phyloP scores from a whole-genome alignment of 2,888 invertebrate genomes.

The Drosophila hamatofila region DNA sequence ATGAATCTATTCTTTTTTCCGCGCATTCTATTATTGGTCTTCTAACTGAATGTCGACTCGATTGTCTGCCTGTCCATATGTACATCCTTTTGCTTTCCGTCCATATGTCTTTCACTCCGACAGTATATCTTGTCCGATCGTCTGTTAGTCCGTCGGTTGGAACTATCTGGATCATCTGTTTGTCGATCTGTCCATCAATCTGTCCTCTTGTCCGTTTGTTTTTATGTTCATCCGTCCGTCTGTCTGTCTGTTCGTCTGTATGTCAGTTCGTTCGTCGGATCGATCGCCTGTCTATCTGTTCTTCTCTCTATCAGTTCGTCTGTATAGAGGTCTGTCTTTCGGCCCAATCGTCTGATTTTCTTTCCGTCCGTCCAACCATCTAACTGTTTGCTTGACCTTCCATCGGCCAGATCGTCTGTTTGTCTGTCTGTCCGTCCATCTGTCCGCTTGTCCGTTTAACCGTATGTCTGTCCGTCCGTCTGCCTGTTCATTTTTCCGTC shows the following conservation, averaged over 20 bases:
- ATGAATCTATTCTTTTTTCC: too few relatives aligned
- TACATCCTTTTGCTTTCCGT: neutral
- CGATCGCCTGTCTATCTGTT: neutral
- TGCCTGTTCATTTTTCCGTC: neutral
- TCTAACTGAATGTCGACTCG: too few relatives aligned
- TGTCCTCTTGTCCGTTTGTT: neutral
- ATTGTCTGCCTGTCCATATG: too few relatives aligned
- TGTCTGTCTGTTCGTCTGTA: neutral
- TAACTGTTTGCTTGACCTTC: neutral
- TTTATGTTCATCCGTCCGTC: neutral
- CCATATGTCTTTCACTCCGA: neutral
- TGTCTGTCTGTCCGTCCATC: neutral
- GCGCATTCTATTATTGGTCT: too few relatives aligned
- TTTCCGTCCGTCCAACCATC: neutral
- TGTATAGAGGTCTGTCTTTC: too few relatives aligned
- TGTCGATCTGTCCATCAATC: neutral
- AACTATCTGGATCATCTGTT: neutral
- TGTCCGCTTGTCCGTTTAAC: neutral
- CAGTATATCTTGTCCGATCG: neutral
- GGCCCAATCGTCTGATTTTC: too few relatives aligned
- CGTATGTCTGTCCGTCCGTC: neutral
- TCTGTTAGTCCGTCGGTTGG: neutral
- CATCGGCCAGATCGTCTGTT: neutral
- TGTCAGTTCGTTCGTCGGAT: neutral
- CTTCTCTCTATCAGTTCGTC: too few relatives aligned